Evolutionary conservation across 2,797 vertebrate species (phyloP).

Genomic region (Malurus leucopterus): DNA sequence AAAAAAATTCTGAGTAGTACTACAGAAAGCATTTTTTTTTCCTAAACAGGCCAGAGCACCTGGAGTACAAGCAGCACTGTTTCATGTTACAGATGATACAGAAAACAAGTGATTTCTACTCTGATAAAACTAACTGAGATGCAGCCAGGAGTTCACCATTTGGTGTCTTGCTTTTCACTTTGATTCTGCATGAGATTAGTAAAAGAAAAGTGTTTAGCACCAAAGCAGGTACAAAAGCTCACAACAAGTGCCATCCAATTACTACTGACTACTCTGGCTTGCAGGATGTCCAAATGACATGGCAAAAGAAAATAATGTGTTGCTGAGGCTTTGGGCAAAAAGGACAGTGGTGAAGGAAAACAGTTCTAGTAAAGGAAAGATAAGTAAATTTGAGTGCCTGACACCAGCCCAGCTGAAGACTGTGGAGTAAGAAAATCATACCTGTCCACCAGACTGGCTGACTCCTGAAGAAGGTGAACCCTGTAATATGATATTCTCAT

Average conservation of each 20-base stretch:
- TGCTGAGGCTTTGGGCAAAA: background rate
- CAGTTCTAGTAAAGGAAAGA: background rate
- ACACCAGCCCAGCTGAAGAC: background rate
- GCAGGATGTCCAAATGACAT: background rate
- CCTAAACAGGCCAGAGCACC: background rate
- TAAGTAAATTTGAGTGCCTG: background rate
- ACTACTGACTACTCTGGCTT: background rate
- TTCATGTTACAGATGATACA: background rate
- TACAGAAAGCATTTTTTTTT: background rate
- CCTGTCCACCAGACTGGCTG: conserved; percentile 28
- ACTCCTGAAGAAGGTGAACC: conserved; percentile 1
- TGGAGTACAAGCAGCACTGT: background rate
- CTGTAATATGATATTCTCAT: background rate
- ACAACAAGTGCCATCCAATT: background rate
- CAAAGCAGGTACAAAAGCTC: background rate
- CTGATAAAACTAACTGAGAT: background rate
- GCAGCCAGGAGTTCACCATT: background rate
- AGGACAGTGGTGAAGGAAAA: background rate
- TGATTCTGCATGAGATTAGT: background rate
- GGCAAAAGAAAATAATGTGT: background rate
- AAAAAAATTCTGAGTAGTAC: background rate
- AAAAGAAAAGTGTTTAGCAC: background rate
- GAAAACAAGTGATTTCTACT: background rate
- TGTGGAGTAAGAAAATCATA: background rate
- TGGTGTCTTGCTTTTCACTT: background rate